Evolutionary conservation across 2,797 vertebrate species (phyloP), one percentile per base, ranked within the genome.

Genomic region (Botia almorhae): DNA sequence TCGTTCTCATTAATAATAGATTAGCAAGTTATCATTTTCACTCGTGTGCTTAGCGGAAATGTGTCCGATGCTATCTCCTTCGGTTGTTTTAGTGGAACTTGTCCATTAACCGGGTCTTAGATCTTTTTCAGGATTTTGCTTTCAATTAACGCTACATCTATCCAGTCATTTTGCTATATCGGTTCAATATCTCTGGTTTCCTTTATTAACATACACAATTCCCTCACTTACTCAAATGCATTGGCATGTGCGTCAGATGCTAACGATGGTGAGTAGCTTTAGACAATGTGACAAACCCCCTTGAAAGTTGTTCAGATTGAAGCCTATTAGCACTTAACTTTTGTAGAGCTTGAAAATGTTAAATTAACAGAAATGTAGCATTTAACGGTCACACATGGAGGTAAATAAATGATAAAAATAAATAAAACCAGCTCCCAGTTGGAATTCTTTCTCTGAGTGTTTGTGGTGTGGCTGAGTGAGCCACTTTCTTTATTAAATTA

Each of bases 1-100:
- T 93, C 64, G 86, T 93, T 92, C 91, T 89, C 91, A 93, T 94
- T 93, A 94, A 93, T 94, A 93, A 94, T 94, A 89, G 87, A 94
- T 94, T 89, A 92, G 91, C 85, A 87, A 89, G 90, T 92, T 93
- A 92, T 92, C 89, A 91, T 92, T 92, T 93, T 92, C 91, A 90
- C 82, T 89, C 87, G 84, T 87, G 91, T 90, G 89, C 91, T 93
- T 92, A 91, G 89, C 86, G 91, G 87, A 87, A 89, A 92, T 92
- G 89, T 89, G 91, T 92, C 89, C 87, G 88, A 91, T 90, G 89
- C 89, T 89, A 93, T 93, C 89, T 90, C 89, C 83, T 81, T 81
- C 78, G 85, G 83, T 90, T 89, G 88, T 89, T 93, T 92, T 90
- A 92, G 92, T 91, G 90, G 85, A 91, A 92, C 86, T 82, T 89